Evolutionary conservation across 2,113 vertebrate genomes (phyloP), one percentile per base, ranked within the genome.

Genomic region (Pachyramphus minor): DNA sequence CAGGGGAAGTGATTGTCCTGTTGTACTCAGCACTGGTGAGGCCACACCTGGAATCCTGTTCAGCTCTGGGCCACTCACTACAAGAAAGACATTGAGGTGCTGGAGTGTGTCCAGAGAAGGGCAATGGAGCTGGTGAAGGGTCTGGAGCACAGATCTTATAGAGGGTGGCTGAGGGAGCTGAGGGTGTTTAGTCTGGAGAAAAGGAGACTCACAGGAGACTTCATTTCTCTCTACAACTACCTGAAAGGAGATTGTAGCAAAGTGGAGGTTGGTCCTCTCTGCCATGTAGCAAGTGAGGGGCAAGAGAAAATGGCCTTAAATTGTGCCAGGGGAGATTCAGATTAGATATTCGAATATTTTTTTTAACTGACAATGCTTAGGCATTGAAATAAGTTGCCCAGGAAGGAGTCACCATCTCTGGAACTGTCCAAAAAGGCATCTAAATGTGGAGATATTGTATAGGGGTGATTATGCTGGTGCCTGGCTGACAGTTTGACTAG

Each of bases 121-220:
- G 19, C 33, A 50, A 14, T 1, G 1, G 14, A 59, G 50, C 9
- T 74, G 50, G 27, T 1, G 37, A 73, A 74, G 59, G 22, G 12
- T 59, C 27, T 16, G 20, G 23, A 59, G 3, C 6, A n/a, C 8
- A 74, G 8, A 0, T 4, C 23, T 12, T 0, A 0, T 9, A 39
- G 58, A 23, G 8, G 50, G 8, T 4, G 2, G 31, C 31, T 66
- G 68, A 81, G 22, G 12, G 44, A 52, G 27, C 4, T 45, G 44
- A 7, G 14, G 10, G 0, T 74, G 23, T 24, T 44, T n/a, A n/a
- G 37, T 1, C 33, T 37, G 33, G 22, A 50, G 7, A 50, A 42
- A 7, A 50, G 33, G 18, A 52, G 21, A 5, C 4, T 50, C 1
- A 3, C 2, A 19, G 24, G 1, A 9, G 4, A 28, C 11, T 50